These are phyloP conservation scores for Grantiella picta DNA, from an alignment of 2,113 vertebrate genomes.

Conservation along the genomic window DNA sequence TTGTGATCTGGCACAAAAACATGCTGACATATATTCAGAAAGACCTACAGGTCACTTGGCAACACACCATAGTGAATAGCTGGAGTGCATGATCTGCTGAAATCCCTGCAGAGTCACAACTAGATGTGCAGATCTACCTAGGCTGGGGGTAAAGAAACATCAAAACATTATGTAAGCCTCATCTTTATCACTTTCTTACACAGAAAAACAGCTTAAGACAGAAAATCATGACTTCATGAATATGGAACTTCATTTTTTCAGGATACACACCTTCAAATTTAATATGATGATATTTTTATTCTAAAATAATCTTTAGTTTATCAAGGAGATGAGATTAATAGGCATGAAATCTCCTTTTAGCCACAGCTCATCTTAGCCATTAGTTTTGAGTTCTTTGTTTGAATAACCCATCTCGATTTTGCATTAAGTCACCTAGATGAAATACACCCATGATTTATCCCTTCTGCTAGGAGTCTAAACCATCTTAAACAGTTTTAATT, in stretches of 20 bases:
- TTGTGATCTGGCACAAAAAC: constrained; percentile 6
- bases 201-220: not conserved
- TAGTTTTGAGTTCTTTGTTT: not conserved
- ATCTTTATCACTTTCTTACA: not conserved
- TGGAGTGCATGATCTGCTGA: not conserved
- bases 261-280: not conserved
- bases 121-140: not conserved
- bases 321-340: not conserved
- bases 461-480: not conserved
- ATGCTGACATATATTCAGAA: not conserved
- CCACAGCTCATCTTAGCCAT: not conserved
- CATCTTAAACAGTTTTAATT: not conserved
- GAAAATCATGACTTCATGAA: not conserved
- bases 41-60: not conserved
- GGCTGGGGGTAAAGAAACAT: not conserved
- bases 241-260: not conserved
- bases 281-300: not conserved
- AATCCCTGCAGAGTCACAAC: not conserved
- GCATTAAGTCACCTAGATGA: not conserved
- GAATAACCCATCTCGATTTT: not conserved
- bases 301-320: not conserved
- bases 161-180: not conserved
- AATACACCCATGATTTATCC: not conserved
- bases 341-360: not conserved
- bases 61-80: not conserved